These are phyloP conservation scores for Metellina segmentata DNA, from an alignment of 2,888 invertebrate species.

Conservation along the genomic window DNA sequence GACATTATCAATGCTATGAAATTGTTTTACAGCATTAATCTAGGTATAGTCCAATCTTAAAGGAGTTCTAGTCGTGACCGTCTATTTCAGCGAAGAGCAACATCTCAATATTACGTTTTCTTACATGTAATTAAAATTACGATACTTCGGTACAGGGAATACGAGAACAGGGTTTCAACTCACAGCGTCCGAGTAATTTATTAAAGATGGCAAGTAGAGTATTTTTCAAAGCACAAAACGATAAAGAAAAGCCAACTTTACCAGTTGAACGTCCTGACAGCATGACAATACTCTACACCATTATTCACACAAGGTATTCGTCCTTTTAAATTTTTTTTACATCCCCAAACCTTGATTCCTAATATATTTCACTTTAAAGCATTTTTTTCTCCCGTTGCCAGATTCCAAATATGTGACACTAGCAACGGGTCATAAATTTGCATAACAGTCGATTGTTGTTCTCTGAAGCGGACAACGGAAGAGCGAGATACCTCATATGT, in stretches of 20 bases:
- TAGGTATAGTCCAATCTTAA: background rate
- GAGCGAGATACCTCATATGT: constrained; percentile 53
- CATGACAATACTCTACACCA: constrained; percentile 39
- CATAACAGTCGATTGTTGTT: constrained; percentile 49
- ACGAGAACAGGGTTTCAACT: background rate
- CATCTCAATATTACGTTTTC: background rate
- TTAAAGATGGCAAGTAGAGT: constrained; percentile 24
- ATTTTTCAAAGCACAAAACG: constrained; percentile 15
- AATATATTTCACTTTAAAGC: background rate
- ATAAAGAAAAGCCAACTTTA: background rate
- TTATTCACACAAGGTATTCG: constrained; percentile 18
- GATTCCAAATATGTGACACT: constrained; percentile 55
- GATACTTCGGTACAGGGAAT: background rate
- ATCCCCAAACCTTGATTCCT: constrained; percentile 13
- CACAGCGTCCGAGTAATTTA: constrained; percentile 2
- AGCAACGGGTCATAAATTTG: constrained; percentile 58
- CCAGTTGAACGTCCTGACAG: constrained; percentile 41
- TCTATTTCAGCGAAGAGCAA: background rate
- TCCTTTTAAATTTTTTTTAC: background rate
- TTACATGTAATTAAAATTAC: constrained; percentile 18
- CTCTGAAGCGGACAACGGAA: constrained; percentile 25
- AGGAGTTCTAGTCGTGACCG: background rate
- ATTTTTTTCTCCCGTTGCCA: constrained; percentile 1
- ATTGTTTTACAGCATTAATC: background rate
- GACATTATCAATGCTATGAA: no score